phyloP scores from a whole-genome alignment of 2,113 vertebrate genomes.

The Puffinus mauretanicus region DNA sequence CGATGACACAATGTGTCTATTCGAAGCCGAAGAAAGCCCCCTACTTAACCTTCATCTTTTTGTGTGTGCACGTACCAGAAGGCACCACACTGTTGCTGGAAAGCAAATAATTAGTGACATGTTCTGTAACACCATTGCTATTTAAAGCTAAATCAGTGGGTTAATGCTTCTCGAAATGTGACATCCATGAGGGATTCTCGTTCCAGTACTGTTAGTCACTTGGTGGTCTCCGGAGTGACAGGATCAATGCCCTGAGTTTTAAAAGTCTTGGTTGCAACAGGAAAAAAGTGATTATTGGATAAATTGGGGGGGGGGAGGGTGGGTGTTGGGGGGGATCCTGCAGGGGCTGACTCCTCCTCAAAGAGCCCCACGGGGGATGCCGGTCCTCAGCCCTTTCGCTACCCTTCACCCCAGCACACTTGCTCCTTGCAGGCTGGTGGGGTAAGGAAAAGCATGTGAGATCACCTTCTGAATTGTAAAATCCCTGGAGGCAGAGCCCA shows the following conservation, averaged over 20 bases:
- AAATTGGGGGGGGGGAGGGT: not conserved
- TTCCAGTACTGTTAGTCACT: constrained; percentile 36
- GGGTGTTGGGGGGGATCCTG: not conserved
- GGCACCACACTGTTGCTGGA: constrained; percentile 66
- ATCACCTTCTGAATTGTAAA: not conserved
- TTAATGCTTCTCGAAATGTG: constrained; percentile 63
- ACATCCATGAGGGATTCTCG: constrained; percentile 53
- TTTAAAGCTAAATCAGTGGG: constrained; percentile 66
- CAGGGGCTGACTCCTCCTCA: not conserved
- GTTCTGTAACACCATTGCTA: constrained; percentile 59
- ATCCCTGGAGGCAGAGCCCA: not conserved
- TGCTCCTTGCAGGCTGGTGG: not conserved
- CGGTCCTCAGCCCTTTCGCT: not conserved
- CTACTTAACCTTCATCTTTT: constrained; percentile 68
- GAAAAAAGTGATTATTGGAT: constrained; percentile 30
- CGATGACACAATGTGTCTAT: constrained; percentile 64
- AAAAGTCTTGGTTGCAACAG: not conserved
- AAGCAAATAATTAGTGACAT: constrained; percentile 72
- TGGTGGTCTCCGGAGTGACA: constrained; percentile 55
- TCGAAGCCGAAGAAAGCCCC: constrained; percentile 58
- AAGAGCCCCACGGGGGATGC: not conserved
- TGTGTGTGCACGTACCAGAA: constrained; percentile 64
- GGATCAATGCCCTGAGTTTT: constrained; percentile 27
- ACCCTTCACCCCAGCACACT: not conserved
- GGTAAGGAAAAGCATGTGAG: not conserved